Evolutionary conservation across 2,888 invertebrate species (phyloP), one percentile per base, ranked within the genome.

Genomic region (Drosophila putrida): DNA sequence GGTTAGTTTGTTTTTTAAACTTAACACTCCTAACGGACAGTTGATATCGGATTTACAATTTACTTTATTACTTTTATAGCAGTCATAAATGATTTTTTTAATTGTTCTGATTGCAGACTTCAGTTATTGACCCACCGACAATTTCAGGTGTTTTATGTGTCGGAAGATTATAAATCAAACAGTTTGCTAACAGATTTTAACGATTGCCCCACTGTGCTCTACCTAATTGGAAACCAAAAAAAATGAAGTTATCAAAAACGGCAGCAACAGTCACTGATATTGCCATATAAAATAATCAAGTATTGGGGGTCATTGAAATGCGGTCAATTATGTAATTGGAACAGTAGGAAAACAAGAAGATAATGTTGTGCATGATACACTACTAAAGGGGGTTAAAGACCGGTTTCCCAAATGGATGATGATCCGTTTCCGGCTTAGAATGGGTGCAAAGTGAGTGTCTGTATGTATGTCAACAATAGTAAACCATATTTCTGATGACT

Each of bases 281-380:
- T 65, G 41, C 49, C 28, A 57, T 8, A 46, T 33, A 44, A 11
- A 5, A 13, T 49, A 35, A 47, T 49, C 35, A 39, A 60, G 53
- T 31, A 47, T 36, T 46, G 41, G 74, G 66, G 66, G 62, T 69
- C 82, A 83, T 58, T 65, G 46, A 64, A 75, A 72, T 68, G 59
- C 59, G 59, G 62, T 65, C 86, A 85, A 82, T 82, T 80, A 80
- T 72, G 69, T 78, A 83, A 82, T 85, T 64, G 64, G 8, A 57
- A 27, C 46, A 62, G 51, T 46, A 47, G 41, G 15, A 15, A 49
- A 27, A 38, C 10, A 6, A 28, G 6, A 13, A 53, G 10, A 36
- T 38, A 36, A 49, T 39, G 46, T 39, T 39, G 46, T 39, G 31
- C 13, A 6, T 31, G 6, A 20, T 11, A 31, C 27, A 53, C 27